These are phyloP conservation scores for Anoplophora glabripennis DNA, from an alignment of 1,140 invertebrate genomes.

Conservation along the genomic window DNA sequence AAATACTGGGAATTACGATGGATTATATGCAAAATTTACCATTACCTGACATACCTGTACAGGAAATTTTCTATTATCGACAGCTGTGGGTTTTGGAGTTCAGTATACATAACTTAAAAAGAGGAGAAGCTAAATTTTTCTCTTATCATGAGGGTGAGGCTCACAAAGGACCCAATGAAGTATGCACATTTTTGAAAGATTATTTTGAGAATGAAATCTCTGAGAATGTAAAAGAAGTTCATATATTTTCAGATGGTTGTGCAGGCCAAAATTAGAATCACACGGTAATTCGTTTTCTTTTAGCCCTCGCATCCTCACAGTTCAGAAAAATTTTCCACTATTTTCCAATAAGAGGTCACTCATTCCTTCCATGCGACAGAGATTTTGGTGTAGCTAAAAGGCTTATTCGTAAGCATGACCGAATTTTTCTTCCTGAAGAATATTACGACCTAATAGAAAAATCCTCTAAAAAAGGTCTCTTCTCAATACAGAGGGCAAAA, in stretches of 20 bases:
- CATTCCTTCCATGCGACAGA: slow-evolving; percentile 41
- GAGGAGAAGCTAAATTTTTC: slow-evolving; percentile 27
- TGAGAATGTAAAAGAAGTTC: slow-evolving; percentile 31
- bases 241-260: slow-evolving; percentile 34
- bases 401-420: slow-evolving; percentile 24
- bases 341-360: slow-evolving; percentile 42
- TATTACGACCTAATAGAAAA: slow-evolving; percentile 29
- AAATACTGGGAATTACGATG: slow-evolving; percentile 8
- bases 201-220: slow-evolving; percentile 8
- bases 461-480: slow-evolving; percentile 26
- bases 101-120: slow-evolving; percentile 39
- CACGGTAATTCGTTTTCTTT: slow-evolving; percentile 5
- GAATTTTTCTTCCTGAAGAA: slow-evolving; percentile 32
- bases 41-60: slow-evolving; percentile 4
- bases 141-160: slow-evolving; percentile 29
- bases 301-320: slow-evolving; percentile 14
- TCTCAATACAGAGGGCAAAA: slow-evolving; percentile 27
- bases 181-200: slow-evolving; percentile 14
- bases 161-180: slow-evolving; percentile 16
- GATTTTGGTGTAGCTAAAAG: slow-evolving; percentile 40
- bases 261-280: slow-evolving; percentile 9
- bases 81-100: slow-evolving; percentile 42
- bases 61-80: slow-evolving; percentile 31
- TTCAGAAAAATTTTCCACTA: slow-evolving; percentile 33
- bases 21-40: slow-evolving; percentile 11